These are phyloP conservation scores for Sebastes iracundus DNA, from an alignment of 2,797 vertebrate genomes.

Conservation along the genomic window DNA sequence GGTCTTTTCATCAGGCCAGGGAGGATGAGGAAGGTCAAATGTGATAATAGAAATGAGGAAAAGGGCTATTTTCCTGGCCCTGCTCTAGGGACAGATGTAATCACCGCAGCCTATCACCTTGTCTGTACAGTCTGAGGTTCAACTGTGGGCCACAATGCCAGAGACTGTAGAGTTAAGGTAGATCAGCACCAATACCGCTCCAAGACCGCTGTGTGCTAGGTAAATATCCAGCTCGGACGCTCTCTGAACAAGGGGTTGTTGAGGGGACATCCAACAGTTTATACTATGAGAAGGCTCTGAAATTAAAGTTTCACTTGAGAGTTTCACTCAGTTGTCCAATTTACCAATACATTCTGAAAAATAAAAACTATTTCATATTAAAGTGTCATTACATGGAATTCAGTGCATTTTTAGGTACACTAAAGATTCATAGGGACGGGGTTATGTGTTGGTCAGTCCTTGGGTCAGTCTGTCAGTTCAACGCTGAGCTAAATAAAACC, in stretches of 20 bases:
- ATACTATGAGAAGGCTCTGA: background rate
- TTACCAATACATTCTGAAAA: background rate
- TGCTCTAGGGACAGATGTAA: constrained; percentile 78
- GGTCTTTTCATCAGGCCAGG: constrained; percentile 76
- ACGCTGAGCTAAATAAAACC: background rate
- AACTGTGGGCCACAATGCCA: constrained; percentile 50
- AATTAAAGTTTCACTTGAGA: background rate
- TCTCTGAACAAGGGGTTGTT: constrained; percentile 2
- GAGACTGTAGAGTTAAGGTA: constrained; percentile 8
- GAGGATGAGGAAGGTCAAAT: constrained; percentile 83
- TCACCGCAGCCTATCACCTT: constrained; percentile 60
- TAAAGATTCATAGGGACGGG: background rate
- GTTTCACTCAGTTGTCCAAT: background rate
- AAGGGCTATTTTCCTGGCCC: constrained; percentile 62
- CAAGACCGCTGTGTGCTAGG: background rate
- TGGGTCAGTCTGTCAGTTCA: background rate
- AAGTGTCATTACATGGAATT: background rate
- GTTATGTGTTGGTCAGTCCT: background rate
- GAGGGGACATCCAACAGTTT: background rate
- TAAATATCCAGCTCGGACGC: background rate
- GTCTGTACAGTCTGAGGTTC: constrained; percentile 64
- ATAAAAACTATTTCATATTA: too few species aligned
- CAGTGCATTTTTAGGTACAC: background rate
- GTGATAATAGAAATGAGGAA: constrained; percentile 81
- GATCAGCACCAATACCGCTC: background rate